Base-by-base conservation (phyloP, 1,140 invertebrate species). In the Drosophila parabipectinata region DNA sequence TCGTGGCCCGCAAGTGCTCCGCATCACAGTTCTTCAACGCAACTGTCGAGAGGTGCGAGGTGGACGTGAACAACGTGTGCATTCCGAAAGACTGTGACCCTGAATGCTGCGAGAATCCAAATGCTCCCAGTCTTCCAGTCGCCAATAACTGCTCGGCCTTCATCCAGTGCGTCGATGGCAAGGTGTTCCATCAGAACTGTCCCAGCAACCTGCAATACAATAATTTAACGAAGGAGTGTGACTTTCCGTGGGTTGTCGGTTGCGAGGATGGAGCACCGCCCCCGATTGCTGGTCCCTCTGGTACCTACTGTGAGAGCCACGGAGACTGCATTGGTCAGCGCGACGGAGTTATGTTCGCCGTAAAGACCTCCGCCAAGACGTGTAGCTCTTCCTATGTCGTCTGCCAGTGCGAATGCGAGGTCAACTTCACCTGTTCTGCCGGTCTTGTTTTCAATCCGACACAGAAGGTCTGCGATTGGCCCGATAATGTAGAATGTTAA, bases 361-460 rank as follows among this genome's bases (percentile, higher is more conserved):
- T 21, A 21, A 21, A 21, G 21, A 26, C 12, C 28, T 14, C 4
- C 3, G n/a, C 12, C 8, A 48, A 41, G 0, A 3, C 3, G 2
- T 79, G 72, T 15, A 67, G 60, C 9, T 41, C 37, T 1, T 3
- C 34, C 0, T 88, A 77, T 24, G 34, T 88, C 4, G 63, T 83
- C 6, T 88, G 83, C 28, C 83, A 88, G 32, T 88, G 83, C 47
- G 83, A 88, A 21, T 88, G 83, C 24, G 83, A 88, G 48, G 47
- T 88, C 7, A 21, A 37, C 9, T 44, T 77, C 1, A 44, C 6
- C 9, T 88, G 83, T 18, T 9, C 24, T 2, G 2, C 30, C 1
- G 72, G 60, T 1, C 48, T 83, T 0, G 4, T 77, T 0, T 88
- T 44, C 6, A 74, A 77, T 39, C 2, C 1, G 6, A 14, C 14